Percentiles rank a stretch among this genome's conserved stretches.
These are phyloP conservation scores for Eulithis prunata DNA, from an alignment of 2,888 invertebrate genomes.

Conservation along the genomic window DNA sequence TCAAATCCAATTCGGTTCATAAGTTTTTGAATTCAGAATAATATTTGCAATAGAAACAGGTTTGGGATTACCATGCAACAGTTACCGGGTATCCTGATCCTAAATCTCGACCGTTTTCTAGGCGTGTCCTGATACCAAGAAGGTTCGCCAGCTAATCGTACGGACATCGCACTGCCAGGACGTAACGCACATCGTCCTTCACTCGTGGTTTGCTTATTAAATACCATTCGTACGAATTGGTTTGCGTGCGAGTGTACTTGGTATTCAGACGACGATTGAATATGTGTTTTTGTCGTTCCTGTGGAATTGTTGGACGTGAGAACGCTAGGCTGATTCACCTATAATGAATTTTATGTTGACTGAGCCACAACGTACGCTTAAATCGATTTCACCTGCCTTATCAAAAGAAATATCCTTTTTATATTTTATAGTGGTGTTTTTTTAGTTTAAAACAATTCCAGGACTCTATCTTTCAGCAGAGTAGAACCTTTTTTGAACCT, in stretches of 20 bases:
- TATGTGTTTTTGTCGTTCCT: constrained; percentile 73
- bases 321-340: constrained; percentile 42
- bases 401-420: too few species aligned
- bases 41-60: too few species aligned
- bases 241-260: constrained; percentile 62
- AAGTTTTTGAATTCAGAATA: too few species aligned
- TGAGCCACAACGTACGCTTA: not conserved
- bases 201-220: constrained; percentile 64
- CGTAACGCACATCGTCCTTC: constrained; percentile 67
- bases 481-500: too few species aligned
- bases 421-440: too few species aligned
- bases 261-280: constrained; percentile 70
- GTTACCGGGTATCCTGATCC: not conserved
- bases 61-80: too few species aligned
- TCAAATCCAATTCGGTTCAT: too few species aligned
- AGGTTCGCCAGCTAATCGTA: constrained; percentile 29
- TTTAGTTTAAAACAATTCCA: too few species aligned
- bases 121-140: constrained; percentile 12
- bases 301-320: constrained; percentile 71
- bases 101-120: constrained; percentile 1
- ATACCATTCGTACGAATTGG: constrained; percentile 65
- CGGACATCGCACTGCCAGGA: constrained; percentile 42
- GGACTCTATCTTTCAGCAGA: too few species aligned
- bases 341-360: constrained; percentile 8
- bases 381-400: not conserved